Percentiles rank a stretch among this genome's conserved stretches.
Evolutionary conservation across 2,113 vertebrate species (phyloP).

Genomic region (Eudyptes chrysolophus): DNA sequence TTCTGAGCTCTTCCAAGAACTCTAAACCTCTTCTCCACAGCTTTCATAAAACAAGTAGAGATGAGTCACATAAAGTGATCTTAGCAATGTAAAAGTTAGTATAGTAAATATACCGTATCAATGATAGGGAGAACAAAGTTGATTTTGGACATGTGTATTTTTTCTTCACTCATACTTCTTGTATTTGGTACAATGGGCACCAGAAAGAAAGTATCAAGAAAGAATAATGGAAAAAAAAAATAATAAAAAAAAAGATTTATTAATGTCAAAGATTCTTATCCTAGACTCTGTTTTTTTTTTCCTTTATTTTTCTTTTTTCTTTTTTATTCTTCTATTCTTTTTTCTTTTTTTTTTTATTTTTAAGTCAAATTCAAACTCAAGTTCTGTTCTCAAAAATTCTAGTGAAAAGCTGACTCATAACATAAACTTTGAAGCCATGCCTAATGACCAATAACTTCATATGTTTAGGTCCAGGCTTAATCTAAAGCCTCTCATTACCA

Average conservation of each 20-base stretch:
- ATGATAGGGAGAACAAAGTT: fast-evolving
- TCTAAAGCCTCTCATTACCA: background rate
- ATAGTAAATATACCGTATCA: background rate
- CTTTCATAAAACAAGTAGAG: background rate
- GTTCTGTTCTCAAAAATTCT: background rate
- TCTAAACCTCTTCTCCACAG: background rate
- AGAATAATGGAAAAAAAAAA: background rate
- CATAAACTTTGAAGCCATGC: background rate
- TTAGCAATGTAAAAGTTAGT: background rate
- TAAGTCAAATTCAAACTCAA: background rate
- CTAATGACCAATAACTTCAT: background rate
- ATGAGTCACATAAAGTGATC: background rate
- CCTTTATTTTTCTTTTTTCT: fast-evolving
- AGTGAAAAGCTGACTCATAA: background rate
- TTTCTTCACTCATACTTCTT: background rate
- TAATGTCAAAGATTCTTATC: background rate
- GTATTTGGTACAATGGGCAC: fast-evolving
- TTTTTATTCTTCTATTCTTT: too few species aligned
- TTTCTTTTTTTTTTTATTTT: fast-evolving
- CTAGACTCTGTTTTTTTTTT: fast-evolving
- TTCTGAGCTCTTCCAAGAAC: background rate
- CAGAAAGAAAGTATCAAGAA: background rate
- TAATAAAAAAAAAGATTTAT: background rate
- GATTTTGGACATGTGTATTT: background rate
- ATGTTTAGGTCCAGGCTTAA: background rate